A percentile compares a stretch with the other conserved stretches of the same genome.
phyloP scores from a whole-genome alignment of 2,113 vertebrate genomes.

The Anthoscopus minutus region DNA sequence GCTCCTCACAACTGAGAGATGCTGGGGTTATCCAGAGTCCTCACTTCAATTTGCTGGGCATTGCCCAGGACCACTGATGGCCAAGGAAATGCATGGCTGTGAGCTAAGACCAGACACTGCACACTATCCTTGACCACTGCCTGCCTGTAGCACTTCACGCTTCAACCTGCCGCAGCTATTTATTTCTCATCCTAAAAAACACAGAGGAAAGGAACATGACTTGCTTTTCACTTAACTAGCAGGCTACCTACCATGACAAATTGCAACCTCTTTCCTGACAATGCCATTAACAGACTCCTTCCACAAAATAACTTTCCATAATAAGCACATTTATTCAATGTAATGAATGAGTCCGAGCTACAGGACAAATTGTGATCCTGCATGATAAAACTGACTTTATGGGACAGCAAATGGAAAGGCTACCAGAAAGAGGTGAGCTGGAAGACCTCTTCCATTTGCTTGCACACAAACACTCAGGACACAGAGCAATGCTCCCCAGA shows the following conservation, averaged over 20 bases:
- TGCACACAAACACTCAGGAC: fast-evolving
- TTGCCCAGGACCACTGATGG: not conserved
- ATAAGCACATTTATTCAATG: not conserved
- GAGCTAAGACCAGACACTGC: not conserved
- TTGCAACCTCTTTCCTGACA: not conserved
- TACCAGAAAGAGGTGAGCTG: not conserved
- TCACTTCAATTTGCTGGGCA: constrained; percentile 12
- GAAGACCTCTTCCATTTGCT: not conserved
- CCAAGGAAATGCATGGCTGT: not conserved
- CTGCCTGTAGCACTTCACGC: not conserved
- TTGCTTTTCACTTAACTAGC: not conserved
- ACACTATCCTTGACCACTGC: not conserved
- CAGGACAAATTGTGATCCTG: not conserved
- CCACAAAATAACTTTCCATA: not conserved
- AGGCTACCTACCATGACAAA: not conserved
- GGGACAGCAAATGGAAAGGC: not conserved
- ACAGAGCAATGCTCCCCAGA: not conserved
- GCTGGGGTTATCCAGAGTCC: not conserved
- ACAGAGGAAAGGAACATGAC: not conserved
- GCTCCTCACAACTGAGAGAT: not conserved
- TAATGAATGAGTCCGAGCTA: not conserved
- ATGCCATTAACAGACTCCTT: not conserved
- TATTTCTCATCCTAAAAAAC: not conserved
- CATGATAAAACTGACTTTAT: not conserved
- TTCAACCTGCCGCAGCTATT: not conserved